A percentile compares a stretch with the other conserved stretches of the same genome.
These are phyloP conservation scores for Cordilura impudica DNA, from an alignment of 2,888 invertebrate species.

Conservation along the genomic window DNA sequence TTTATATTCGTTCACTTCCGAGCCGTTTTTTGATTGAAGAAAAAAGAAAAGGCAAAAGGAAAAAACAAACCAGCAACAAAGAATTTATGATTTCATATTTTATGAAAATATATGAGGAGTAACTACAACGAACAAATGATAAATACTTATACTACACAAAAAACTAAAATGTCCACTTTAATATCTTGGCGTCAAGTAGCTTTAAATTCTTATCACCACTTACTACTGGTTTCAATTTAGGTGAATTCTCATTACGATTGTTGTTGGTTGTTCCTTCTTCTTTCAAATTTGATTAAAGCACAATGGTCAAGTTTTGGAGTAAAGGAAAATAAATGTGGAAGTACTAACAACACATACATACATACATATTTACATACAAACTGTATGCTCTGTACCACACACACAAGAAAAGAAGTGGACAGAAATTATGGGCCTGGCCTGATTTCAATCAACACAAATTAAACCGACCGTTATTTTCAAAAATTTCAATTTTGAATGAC, in stretches of 20 bases:
- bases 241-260: background rate
- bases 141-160: background rate
- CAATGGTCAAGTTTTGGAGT: background rate
- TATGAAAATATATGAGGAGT: constrained; percentile 2
- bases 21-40: background rate
- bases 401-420: no score
- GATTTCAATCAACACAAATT: background rate
- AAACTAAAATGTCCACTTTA: constrained; percentile 70
- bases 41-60: background rate
- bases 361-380: no score
- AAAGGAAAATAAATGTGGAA: background rate
- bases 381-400: no score
- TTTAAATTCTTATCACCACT: constrained; percentile 39
- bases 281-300: background rate
- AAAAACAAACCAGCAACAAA: background rate
- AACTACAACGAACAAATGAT: background rate
- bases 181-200: constrained; percentile 68
- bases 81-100: background rate
- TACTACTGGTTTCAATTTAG: constrained; percentile 11
- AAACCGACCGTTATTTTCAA: constrained; percentile 18
- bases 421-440: constrained; percentile 7
- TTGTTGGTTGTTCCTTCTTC: no score
- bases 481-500: constrained; percentile 1
- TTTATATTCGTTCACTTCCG: background rate
- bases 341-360: no score